Base-by-base conservation (phyloP, 2,888 invertebrate species). In the Ectemnius cavifrons region DNA sequence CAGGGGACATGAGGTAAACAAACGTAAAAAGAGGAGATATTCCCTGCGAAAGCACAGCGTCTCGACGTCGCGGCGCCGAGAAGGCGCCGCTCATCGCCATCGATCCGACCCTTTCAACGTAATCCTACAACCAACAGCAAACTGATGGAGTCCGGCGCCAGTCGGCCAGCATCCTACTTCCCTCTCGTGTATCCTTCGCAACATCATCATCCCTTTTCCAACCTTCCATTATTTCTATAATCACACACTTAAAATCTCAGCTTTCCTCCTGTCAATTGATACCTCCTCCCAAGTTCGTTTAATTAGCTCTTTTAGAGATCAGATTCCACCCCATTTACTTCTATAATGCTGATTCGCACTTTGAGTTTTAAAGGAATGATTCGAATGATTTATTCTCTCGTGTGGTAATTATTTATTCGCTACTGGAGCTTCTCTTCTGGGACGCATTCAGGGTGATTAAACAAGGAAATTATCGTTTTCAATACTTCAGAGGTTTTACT, bases 61-160 rank as follows among this genome's bases (percentile, higher is more conserved):
- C 76, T 59, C 70, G 70, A 72, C 75, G 78, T 61, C 78, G 69
- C 60, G 80, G 78, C 84, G 83, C 63, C 83, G 68, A 28, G 63
- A 47, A 63, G 83, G 79, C 84, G 84, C 72, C 81, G 62, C 47
- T 45, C 70, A 59, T 45, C 57, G 37, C 8, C 74, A 83, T 83
- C 84, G 79, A 80, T 78, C 71, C 68, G 61, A 66, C 81, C 74
- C 81, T 75, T 75, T 67, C 64, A 4, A 13, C 52, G 13, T 78
- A 78, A 83, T 83, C 77, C 79, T 63, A 68, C 47, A n/a, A 47
- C 62, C 60, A 64, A 20, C 57, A 71, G 66, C 27, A 47, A 63
- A 16, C 60, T 62, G 47, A 37, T 56, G 60, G 72, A 72, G 64
- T 61, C 65, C 74, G 73, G 78, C 73, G 80, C 75, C 81, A 77